phyloP scores from a whole-genome alignment of 2,113 vertebrate genomes.

The Eulemur macaco region DNA sequence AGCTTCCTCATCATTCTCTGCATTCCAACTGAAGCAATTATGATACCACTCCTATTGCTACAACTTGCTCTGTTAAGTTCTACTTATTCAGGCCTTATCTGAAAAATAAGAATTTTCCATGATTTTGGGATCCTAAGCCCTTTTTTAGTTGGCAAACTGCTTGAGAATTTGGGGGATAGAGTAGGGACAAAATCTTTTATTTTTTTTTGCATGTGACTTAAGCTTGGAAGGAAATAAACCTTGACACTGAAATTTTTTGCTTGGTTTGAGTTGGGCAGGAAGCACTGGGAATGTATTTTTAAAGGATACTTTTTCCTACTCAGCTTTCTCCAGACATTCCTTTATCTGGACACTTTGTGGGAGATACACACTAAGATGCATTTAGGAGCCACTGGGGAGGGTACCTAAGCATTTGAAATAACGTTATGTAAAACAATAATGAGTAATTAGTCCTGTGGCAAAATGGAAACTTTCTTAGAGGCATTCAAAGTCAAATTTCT shows the following conservation, averaged over 20 bases:
- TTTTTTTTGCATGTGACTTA: neutral
- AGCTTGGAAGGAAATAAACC: neutral
- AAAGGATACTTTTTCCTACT: neutral
- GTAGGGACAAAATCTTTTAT: neutral
- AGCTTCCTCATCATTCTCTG: neutral
- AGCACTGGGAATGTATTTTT: neutral
- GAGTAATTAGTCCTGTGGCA: neutral
- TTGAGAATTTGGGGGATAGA: neutral
- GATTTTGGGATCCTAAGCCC: neutral
- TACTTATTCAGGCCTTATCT: neutral
- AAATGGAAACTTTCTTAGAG: slow-evolving; percentile 9
- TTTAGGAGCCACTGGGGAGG: neutral
- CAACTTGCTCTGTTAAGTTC: neutral
- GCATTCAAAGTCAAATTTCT: neutral
- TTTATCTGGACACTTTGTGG: neutral
- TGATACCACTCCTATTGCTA: neutral
- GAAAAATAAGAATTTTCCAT: neutral
- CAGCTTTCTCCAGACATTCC: neutral
- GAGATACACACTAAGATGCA: neutral
- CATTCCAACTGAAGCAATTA: neutral
- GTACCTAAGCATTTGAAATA: neutral
- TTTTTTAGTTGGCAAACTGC: neutral
- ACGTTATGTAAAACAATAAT: neutral
- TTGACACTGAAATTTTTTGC: neutral
- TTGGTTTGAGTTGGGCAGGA: neutral